These are phyloP conservation scores for Falco punctatus DNA, from an alignment of 2,113 vertebrate genomes.

Conservation along the genomic window DNA sequence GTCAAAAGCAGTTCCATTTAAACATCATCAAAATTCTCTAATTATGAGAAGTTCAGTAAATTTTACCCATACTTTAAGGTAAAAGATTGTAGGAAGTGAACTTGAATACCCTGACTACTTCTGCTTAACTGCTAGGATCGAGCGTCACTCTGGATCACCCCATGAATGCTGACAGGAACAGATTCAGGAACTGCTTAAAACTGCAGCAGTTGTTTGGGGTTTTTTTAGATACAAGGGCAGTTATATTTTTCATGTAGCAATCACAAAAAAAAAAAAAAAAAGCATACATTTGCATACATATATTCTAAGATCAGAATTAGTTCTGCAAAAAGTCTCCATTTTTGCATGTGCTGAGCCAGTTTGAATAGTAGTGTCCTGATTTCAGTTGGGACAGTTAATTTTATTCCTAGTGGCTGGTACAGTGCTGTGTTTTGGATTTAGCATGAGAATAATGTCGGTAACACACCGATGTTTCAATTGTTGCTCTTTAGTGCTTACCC, in stretches of 20 bases:
- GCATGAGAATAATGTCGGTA: no score
- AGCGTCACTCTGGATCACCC: not conserved
- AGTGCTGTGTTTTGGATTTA: no score
- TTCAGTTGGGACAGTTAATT: no score
- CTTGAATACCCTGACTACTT: not conserved
- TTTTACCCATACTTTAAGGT: not conserved
- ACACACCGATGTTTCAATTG: no score
- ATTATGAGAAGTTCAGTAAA: not conserved
- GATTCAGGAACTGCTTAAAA: not conserved
- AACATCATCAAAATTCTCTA: not conserved
- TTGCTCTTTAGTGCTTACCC: no score
- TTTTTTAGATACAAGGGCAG: not conserved
- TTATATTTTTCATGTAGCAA: not conserved
- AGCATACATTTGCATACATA: not conserved
- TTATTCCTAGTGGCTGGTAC: no score
- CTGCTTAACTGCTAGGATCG: not conserved
- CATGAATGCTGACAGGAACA: not conserved
- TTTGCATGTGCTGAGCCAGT: not conserved
- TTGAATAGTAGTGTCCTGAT: not conserved
- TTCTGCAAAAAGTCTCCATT: not conserved
- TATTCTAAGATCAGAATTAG: not conserved
- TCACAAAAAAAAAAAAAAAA: not conserved
- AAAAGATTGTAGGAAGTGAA: not conserved
- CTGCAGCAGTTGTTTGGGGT: not conserved
- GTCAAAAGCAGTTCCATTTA: not conserved